Base-by-base conservation (phyloP, 2,888 invertebrate species). In the Plemyria rubiginata region DNA sequence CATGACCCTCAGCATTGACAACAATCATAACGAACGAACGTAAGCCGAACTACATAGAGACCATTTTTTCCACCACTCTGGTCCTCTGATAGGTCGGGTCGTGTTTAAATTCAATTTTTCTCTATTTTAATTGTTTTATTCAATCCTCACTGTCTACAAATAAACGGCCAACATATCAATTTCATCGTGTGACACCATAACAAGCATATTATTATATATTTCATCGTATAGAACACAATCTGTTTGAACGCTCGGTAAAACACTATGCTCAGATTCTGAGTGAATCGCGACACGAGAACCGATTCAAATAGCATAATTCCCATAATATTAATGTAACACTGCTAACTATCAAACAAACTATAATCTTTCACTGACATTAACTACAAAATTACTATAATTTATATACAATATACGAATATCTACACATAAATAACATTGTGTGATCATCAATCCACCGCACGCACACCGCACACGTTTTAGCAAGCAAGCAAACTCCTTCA, bases 241-340 rank as follows among this genome's bases (percentile, higher is more conserved):
- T 40, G 38, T 62, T 38, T 36, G 15, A 46, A 56, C 52, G 54
- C 54, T 60, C 65, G 43, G 60, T 65, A 53, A 40, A 48, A 48
- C 66, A 7, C n/a, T 43, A 40, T 51, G 51, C 51, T 22, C 51
- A 51, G 51, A 51, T 51, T 51, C 50, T 15, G 15, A 38, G 15
- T 11, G 50, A 51, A 51, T 40, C 51, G n/a, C 51, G 0, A 38
- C 51, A n/a, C 51, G 51, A 51, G 51, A 51, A 51, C 51, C 22
- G 16, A 51, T 38, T 51, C 51, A 51, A 51, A 51, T 40, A 51
- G 51, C 38, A 40, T 51, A 38, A 38, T 51, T 51, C 38, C 51
- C 36, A 51, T 51, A 22, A 38, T 51, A 38, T 51, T 94, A 7
- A 43, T 43, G 43, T 43, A 15, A 43, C 13, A 43, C 43, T 2